Evolutionary conservation across 2,797 vertebrate genomes (phyloP).

Genomic region (Serranus cabrilla): DNA sequence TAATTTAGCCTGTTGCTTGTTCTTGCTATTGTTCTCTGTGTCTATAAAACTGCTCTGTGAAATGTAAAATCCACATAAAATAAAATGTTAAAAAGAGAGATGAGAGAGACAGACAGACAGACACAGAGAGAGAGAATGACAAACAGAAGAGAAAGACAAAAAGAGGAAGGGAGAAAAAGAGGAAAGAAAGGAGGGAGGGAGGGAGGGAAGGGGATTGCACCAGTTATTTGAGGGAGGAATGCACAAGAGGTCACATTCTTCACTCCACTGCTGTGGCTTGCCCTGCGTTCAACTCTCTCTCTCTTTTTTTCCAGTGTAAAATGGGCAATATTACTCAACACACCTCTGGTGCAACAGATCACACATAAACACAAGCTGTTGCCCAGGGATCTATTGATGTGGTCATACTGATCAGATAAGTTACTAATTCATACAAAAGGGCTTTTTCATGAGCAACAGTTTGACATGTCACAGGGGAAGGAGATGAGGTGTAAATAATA

Average conservation of each 20-base stretch:
- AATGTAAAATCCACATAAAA: slow-evolving; percentile 11
- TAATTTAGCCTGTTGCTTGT: not conserved
- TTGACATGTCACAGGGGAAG: slow-evolving; percentile 7
- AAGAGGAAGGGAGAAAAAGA: slow-evolving; percentile 18
- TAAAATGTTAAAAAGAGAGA: not conserved
- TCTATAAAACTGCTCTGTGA: slow-evolving; percentile 14
- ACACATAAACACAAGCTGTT: slow-evolving; percentile 31
- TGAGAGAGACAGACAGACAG: slow-evolving; percentile 6
- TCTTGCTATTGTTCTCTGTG: slow-evolving; percentile 7
- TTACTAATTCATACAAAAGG: slow-evolving; percentile 25
- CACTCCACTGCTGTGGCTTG: slow-evolving; percentile 75
- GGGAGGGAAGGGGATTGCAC: slow-evolving; percentile 69
- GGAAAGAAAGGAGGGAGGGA: not conserved
- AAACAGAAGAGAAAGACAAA: slow-evolving; percentile 13
- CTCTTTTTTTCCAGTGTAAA: slow-evolving; percentile 35
- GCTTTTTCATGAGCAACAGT: not conserved
- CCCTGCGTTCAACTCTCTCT: slow-evolving; percentile 70
- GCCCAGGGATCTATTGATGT: slow-evolving; percentile 7
- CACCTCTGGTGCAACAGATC: slow-evolving; percentile 59
- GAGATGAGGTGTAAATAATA: slow-evolving; percentile 18
- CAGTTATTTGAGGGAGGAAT: slow-evolving; percentile 88
- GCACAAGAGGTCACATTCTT: slow-evolving; percentile 86
- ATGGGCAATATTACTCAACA: slow-evolving; percentile 72
- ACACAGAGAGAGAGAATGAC: not conserved
- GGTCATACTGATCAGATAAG: slow-evolving; percentile 19